These are phyloP conservation scores for Sthenelais limicola DNA, from an alignment of 2,888 invertebrate genomes.

Conservation along the genomic window DNA sequence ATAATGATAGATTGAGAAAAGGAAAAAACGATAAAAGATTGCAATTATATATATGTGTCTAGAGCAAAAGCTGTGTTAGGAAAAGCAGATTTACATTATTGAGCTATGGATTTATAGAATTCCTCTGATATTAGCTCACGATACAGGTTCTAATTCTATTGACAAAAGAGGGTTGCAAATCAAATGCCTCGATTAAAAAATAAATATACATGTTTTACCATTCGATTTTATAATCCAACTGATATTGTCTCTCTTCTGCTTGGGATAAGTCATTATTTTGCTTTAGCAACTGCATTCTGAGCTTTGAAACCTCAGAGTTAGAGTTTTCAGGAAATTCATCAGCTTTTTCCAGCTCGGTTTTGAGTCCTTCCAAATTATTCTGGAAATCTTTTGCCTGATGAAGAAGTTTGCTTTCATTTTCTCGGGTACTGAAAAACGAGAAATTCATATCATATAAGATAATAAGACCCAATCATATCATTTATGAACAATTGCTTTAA, in stretches of 20 bases:
- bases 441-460: not conserved
- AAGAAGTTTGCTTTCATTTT: constrained; percentile 66
- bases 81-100: too few species aligned
- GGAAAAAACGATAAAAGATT: too few species aligned
- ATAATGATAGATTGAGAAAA: too few species aligned
- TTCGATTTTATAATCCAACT: constrained; percentile 71
- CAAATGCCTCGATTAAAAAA: too few species aligned
- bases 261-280: constrained; percentile 69
- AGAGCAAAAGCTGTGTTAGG: too few species aligned
- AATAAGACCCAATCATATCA: not conserved
- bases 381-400: constrained; percentile 66
- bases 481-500: not conserved
- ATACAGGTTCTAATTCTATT: too few species aligned
- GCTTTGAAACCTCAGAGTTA: constrained; percentile 68
- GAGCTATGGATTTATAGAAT: too few species aligned
- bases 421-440: constrained; percentile 60
- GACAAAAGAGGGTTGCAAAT: not conserved
- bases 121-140: too few species aligned
- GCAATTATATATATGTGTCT: too few species aligned
- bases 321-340: constrained; percentile 70
- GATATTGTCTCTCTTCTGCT: constrained; percentile 69
- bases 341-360: constrained; percentile 66
- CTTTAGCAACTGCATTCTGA: constrained; percentile 69
- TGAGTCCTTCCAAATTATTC: constrained; percentile 63
- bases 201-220: constrained; percentile 55